phyloP scores from a whole-genome alignment of 2,113 vertebrate genomes.

The Sander vitreus region DNA sequence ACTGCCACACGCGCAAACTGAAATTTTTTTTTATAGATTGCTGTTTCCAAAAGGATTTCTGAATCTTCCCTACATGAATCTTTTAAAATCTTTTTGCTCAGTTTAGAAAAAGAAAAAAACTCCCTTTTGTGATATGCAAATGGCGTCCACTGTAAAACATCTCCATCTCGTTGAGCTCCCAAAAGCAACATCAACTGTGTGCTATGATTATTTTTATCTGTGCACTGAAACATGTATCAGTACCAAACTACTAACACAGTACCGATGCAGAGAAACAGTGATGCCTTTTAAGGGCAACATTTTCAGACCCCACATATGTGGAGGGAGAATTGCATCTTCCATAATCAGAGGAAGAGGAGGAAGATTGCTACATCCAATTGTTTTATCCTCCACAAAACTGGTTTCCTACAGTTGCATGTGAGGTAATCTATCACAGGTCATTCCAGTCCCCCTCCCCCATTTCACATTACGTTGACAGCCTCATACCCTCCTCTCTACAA shows the following conservation, averaged over 20 bases:
- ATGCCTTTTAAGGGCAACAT: neutral
- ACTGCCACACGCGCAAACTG: neutral
- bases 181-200: neutral
- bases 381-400: slow-evolving; percentile 35
- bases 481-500: slow-evolving; percentile 49
- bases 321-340: neutral
- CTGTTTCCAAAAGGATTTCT: neutral
- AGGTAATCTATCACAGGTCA: slow-evolving; percentile 67
- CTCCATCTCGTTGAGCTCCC: slow-evolving; percentile 27
- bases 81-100: neutral
- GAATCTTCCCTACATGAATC: neutral
- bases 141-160: neutral
- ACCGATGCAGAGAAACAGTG: slow-evolving; percentile 4
- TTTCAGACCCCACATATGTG: slow-evolving; percentile 9
- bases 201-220: slow-evolving; percentile 19
- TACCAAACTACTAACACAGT: neutral
- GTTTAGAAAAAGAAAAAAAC: neutral
- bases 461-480: slow-evolving; percentile 66
- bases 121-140: slow-evolving; percentile 32
- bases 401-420: slow-evolving; percentile 43
- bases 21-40: neutral
- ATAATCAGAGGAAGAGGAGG: neutral
- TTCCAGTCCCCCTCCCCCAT: slow-evolving; percentile 70
- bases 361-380: slow-evolving; percentile 36
- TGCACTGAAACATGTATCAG: slow-evolving; percentile 36